A percentile compares a stretch with the other conserved stretches of the same genome.
Conservation (phyloP, 2,797 vertebrate species). For the Anguilla pacifica region DNA sequence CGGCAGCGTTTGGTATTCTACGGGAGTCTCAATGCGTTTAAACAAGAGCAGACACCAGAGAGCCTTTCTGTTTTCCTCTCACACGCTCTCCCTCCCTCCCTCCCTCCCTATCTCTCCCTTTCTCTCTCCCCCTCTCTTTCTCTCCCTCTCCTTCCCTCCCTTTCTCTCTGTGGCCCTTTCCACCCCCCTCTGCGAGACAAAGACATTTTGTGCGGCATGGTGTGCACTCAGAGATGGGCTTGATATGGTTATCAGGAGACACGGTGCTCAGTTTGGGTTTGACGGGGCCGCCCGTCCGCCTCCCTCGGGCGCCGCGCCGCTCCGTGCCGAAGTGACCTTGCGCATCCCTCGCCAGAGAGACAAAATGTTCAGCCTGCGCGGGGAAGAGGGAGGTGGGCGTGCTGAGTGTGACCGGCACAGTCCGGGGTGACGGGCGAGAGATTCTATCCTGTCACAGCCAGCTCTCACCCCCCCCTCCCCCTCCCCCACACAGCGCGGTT, state of each 20-base stretch:
- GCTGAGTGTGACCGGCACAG: not conserved
- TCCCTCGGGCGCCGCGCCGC: not conserved
- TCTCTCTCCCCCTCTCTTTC: not conserved
- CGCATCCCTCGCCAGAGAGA: not conserved
- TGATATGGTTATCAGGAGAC: slow-evolving; percentile 14
- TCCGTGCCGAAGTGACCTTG: not conserved
- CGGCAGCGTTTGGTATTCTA: slow-evolving; percentile 21
- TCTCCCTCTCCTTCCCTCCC: not conserved
- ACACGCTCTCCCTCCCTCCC: not conserved
- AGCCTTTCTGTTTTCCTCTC: not conserved
- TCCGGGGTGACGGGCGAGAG: not conserved
- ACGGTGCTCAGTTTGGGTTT: not conserved
- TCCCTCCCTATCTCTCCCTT: not conserved
- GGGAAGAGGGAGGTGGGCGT: not conserved
- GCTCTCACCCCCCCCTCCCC: not conserved
- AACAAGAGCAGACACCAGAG: not conserved
- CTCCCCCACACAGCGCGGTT: not conserved
- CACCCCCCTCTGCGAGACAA: not conserved
- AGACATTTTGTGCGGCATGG: slow-evolving; percentile 4
- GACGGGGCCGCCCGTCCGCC: not conserved
- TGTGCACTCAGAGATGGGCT: not conserved
- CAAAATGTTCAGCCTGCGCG: not conserved
- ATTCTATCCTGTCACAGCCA: not conserved
- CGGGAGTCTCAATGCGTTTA: slow-evolving; percentile 26
- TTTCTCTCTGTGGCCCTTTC: not conserved